Percentiles rank a stretch among this genome's conserved stretches.
These are phyloP conservation scores for Punctoribates punctum DNA, from an alignment of 2,888 invertebrate genomes.

Conservation along the genomic window DNA sequence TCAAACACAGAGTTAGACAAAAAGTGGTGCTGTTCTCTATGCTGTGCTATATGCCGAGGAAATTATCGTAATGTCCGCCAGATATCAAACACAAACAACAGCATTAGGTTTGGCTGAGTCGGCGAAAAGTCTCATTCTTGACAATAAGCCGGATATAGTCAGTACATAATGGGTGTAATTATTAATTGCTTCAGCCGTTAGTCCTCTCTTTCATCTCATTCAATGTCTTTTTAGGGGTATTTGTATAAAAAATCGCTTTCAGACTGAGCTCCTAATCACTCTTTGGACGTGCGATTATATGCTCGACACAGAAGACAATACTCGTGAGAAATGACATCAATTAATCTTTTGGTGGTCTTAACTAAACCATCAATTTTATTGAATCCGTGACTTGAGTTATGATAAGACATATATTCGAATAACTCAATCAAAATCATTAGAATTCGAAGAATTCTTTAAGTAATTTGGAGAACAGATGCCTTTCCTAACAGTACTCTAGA, in stretches of 20 bases:
- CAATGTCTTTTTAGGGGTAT: conserved; percentile 2
- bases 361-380: not conserved
- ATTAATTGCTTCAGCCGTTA: conserved; percentile 28
- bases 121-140: not conserved
- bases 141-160: conserved; percentile 22
- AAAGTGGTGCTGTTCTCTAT: not conserved
- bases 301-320: not conserved
- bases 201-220: not conserved
- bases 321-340: not conserved
- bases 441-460: no score
- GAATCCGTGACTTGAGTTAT: not conserved
- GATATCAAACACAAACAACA: conserved; percentile 24
- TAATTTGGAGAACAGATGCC: no score
- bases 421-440: no score
- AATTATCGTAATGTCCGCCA: conserved; percentile 32
- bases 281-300: not conserved
- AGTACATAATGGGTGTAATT: conserved; percentile 24
- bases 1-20: conserved; percentile 33
- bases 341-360: conserved; percentile 6
- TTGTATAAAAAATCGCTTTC: conserved; percentile 14
- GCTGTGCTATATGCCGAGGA: not conserved
- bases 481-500: no score
- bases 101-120: conserved; percentile 12
- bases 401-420: not conserved
- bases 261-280: conserved; percentile 8